Evolutionary conservation across 2,113 vertebrate species (phyloP).

Genomic region (Spea multiplicata): DNA sequence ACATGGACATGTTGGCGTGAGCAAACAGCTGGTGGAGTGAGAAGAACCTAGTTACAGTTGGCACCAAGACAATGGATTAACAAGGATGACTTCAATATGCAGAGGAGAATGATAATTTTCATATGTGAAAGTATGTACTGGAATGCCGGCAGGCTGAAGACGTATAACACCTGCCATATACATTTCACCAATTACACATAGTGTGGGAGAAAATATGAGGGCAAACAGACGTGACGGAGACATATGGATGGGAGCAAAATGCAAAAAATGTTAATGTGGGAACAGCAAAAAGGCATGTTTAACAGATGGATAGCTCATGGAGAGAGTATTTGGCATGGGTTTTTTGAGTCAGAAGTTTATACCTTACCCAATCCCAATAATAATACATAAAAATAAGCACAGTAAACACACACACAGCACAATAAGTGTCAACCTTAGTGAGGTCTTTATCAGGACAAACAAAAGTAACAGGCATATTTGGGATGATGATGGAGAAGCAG

Average conservation of each 20-base stretch:
- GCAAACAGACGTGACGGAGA: neutral
- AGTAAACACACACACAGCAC: too few species aligned
- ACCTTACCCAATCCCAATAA: too few species aligned
- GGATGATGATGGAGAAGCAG: too few species aligned
- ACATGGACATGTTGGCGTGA: neutral
- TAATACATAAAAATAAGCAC: too few species aligned
- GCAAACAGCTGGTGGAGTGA: neutral
- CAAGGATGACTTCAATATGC: neutral
- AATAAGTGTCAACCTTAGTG: too few species aligned
- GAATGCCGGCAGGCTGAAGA: neutral
- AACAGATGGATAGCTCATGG: neutral
- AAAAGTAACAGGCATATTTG: too few species aligned
- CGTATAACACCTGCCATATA: neutral
- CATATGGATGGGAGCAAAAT: neutral
- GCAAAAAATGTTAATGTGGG: neutral
- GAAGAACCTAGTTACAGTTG: neutral
- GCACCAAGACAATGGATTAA: neutral
- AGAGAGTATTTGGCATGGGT: neutral
- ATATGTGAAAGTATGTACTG: neutral
- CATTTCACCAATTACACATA: neutral
- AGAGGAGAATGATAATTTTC: neutral
- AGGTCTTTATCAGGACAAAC: too few species aligned
- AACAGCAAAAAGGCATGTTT: neutral
- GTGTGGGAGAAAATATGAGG: neutral
- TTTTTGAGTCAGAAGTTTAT: too few species aligned